These are phyloP conservation scores for Ooceraea biroi DNA, from an alignment of 1,140 invertebrate species.

Conservation along the genomic window DNA sequence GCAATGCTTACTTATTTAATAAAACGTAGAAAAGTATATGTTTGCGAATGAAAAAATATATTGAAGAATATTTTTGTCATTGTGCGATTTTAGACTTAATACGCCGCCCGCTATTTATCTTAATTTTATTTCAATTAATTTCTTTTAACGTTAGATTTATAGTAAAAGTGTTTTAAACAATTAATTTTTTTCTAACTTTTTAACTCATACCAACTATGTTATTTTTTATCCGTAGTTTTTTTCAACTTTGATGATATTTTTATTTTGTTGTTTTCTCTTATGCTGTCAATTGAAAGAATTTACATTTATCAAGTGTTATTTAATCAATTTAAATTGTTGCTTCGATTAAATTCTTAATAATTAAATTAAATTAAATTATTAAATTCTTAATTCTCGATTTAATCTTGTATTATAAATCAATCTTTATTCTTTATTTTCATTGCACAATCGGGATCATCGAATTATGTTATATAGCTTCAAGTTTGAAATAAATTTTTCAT, in stretches of 20 bases:
- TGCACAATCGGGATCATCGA: background rate
- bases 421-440: conserved; percentile 9
- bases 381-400: too few species aligned
- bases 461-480: background rate
- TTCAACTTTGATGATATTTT: conserved; percentile 26
- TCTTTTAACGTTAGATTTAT: conserved; percentile 31
- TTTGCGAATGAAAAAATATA: conserved; percentile 31
- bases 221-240: conserved; percentile 14
- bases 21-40: conserved; percentile 41
- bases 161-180: conserved; percentile 47
- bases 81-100: background rate
- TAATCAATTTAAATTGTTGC: conserved; percentile 24
- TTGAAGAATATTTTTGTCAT: conserved; percentile 32
- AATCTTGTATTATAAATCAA: conserved; percentile 20
- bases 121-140: conserved; percentile 41
- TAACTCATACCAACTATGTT: conserved; percentile 12
- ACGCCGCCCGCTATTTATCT: background rate
- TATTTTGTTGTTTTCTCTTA: conserved; percentile 23
- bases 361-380: too few species aligned
- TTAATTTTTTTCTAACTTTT: background rate
- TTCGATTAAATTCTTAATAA: background rate
- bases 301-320: conserved; percentile 26
- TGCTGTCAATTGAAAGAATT: conserved; percentile 14
- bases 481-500: background rate
- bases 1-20: conserved; percentile 54